phyloP scores from a whole-genome alignment of 35 echinoderm and acorn worm species.

The Holothuria glaberrima region DNA sequence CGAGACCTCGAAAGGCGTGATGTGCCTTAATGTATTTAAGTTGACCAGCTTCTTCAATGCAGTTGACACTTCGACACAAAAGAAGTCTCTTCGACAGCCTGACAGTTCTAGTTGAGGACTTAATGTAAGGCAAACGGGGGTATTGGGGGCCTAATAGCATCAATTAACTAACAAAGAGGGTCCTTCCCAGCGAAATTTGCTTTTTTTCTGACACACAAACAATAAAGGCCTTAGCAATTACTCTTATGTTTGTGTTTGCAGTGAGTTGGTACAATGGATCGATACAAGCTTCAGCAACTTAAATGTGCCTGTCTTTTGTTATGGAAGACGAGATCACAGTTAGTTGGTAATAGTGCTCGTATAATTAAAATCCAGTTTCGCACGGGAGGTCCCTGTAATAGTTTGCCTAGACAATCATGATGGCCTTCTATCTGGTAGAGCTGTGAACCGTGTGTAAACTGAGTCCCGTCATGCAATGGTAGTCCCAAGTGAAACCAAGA shows the following conservation, averaged over 20 bases:
- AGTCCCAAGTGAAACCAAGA: too few species aligned
- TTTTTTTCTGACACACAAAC: constrained; percentile 25
- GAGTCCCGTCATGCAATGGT: too few species aligned
- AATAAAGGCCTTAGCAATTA: not conserved
- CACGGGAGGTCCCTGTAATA: constrained; percentile 15
- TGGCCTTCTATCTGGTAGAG: too few species aligned
- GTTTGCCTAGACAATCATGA: too few species aligned
- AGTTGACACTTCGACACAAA: constrained; percentile 35
- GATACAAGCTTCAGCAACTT: not conserved
- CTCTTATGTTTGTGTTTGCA: constrained; percentile 35
- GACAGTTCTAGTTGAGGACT: constrained; percentile 20
- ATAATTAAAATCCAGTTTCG: constrained; percentile 21
- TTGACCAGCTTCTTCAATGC: constrained; percentile 2
- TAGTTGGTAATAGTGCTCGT: constrained; percentile 17
- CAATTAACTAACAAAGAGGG: constrained; percentile 34
- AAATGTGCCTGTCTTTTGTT: not conserved
- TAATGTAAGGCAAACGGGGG: constrained; percentile 44
- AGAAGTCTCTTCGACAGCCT: constrained; percentile 19
- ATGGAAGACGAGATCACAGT: constrained; percentile 11
- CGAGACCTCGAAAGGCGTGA: not conserved
- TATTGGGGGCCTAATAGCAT: constrained; percentile 30
- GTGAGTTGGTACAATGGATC: constrained; percentile 1
- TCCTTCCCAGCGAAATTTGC: constrained; percentile 13
- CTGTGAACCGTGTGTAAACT: too few species aligned
- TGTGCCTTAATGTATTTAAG: too few species aligned